phyloP scores from a whole-genome alignment of 2,888 invertebrate genomes.

The Volucella zonaria region DNA sequence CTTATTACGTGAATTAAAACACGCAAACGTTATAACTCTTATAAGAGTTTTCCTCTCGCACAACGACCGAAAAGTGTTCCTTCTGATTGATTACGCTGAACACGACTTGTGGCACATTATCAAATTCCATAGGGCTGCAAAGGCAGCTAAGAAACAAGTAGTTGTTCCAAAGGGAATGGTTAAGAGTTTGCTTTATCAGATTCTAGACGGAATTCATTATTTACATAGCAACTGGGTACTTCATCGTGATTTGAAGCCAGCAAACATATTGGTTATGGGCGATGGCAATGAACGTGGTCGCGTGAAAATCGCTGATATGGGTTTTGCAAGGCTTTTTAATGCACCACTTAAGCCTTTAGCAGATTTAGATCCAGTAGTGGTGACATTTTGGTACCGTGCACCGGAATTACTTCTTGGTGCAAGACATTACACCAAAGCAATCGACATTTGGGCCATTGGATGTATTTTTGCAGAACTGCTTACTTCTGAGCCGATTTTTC shows the following conservation, averaged over 20 bases:
- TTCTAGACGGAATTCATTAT: conserved; percentile 99
- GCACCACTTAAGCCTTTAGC: conserved; percentile 98
- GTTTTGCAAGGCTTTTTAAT: conserved; percentile 98
- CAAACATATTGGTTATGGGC: conserved; percentile 99
- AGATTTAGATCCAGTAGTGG: conserved; percentile 99
- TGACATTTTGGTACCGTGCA: conserved; percentile 99
- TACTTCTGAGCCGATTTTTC: conserved; percentile 99
- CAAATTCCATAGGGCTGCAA: conserved; percentile 98
- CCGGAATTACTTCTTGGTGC: conserved; percentile 97
- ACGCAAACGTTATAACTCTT: conserved; percentile 97
- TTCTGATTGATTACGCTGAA: conserved; percentile 98
- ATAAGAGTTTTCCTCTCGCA: conserved; percentile 98
- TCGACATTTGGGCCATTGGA: conserved; percentile 99
- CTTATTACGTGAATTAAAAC: conserved; percentile 96
- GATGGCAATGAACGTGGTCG: conserved; percentile 98
- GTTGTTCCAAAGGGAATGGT: conserved; percentile 99
- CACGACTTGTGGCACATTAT: conserved; percentile 99
- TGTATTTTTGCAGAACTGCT: conserved; percentile 99
- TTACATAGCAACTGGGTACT: conserved; percentile 99
- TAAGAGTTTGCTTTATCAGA: conserved; percentile 98
- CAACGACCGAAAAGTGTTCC: conserved; percentile 97
- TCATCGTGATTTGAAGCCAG: conserved; percentile 99
- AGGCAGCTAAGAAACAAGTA: conserved; percentile 97
- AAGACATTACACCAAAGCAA: conserved; percentile 98
- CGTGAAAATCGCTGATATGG: conserved; percentile 99